Percentiles rank a stretch among this genome's conserved stretches.
Conservation (phyloP, 2,113 vertebrate species). For the Notothenia rossii region DNA sequence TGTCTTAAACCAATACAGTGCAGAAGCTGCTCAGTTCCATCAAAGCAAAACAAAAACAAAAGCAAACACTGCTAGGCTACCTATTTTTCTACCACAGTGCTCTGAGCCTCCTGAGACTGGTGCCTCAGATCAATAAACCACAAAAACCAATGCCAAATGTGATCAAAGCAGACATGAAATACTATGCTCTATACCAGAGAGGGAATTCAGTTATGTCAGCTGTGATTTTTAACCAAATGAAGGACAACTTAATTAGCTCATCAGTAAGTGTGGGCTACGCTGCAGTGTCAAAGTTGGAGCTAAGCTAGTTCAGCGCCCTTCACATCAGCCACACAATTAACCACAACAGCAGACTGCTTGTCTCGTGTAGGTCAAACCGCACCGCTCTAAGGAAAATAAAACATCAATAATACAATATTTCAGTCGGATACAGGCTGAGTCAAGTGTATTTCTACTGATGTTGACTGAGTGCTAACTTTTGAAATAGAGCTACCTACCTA, state of each 20-base stretch:
- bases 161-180: slow-evolving; percentile 25
- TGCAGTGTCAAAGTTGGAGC: slow-evolving; percentile 24
- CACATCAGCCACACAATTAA: slow-evolving; percentile 47
- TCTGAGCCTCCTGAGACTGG: slow-evolving; percentile 27
- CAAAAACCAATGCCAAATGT: slow-evolving; percentile 39
- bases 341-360: slow-evolving; percentile 27
- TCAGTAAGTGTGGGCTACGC: background rate
- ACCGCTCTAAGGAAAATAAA: slow-evolving; percentile 21
- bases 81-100: slow-evolving; percentile 40
- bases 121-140: slow-evolving; percentile 45
- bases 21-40: slow-evolving; percentile 18
- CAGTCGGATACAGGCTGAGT: slow-evolving; percentile 21
- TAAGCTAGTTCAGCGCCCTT: background rate
- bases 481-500: slow-evolving; percentile 48
- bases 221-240: slow-evolving; percentile 50
- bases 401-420: slow-evolving; percentile 49
- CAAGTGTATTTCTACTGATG: slow-evolving; percentile 33
- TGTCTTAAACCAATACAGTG: slow-evolving; percentile 43
- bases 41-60: slow-evolving; percentile 35
- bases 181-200: slow-evolving; percentile 2
- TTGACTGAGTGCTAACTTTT: slow-evolving; percentile 44
- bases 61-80: slow-evolving; percentile 16
- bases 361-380: slow-evolving; percentile 49
- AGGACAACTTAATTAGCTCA: slow-evolving; percentile 48
- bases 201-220: slow-evolving; percentile 13